Evolutionary conservation across 2,797 vertebrate species (phyloP).

Genomic region (Caiman crocodilus): DNA sequence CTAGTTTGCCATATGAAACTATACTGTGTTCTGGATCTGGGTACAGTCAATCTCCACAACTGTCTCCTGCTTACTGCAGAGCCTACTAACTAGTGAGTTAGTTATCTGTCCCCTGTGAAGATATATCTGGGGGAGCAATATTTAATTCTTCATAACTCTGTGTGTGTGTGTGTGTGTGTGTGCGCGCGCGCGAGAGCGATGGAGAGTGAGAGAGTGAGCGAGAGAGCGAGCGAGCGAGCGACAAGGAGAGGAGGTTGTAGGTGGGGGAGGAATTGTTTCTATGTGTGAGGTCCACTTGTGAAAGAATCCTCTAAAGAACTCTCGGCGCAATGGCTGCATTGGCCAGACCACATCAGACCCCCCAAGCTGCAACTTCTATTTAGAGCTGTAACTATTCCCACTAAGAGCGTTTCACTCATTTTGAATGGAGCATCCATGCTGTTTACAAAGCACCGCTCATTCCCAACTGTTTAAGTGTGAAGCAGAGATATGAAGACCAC

Average conservation of each 20-base stretch:
- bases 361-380: not conserved
- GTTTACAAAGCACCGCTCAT: not conserved
- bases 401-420: not conserved
- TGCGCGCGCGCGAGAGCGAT: too few species aligned
- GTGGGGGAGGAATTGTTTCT: not conserved
- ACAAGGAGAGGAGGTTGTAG: too few species aligned
- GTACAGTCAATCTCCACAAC: not conserved
- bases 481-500: not conserved
- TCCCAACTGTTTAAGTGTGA: not conserved
- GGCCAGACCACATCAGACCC: not conserved
- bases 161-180: too few species aligned
- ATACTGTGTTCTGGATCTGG: not conserved
- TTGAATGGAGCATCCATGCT: not conserved
- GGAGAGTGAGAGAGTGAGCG: too few species aligned
- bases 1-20: not conserved
- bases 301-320: not conserved
- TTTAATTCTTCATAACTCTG: not conserved
- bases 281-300: not conserved
- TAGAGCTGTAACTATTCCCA: not conserved
- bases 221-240: too few species aligned
- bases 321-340: not conserved
- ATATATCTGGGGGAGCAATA: not conserved
- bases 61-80: not conserved
- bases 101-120: not conserved
- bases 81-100: fast-evolving